Evolutionary conservation across 2,797 vertebrate genomes (phyloP).

Genomic region (Phaenicophaeus curvirostris): DNA sequence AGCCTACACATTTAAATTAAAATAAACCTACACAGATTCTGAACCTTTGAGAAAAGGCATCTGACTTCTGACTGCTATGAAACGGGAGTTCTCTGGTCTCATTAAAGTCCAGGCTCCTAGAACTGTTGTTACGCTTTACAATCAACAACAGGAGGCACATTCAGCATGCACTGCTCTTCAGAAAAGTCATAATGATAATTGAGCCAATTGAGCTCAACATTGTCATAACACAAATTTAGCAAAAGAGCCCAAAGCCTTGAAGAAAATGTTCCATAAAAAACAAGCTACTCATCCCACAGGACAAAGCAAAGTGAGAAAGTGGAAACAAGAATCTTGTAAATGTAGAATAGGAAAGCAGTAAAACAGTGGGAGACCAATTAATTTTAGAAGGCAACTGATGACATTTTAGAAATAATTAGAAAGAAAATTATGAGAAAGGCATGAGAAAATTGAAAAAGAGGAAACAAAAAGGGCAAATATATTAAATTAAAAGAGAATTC

Average conservation of each 20-base stretch:
- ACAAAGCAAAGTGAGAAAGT: not conserved
- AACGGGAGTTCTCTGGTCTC: not conserved
- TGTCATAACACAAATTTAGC: not conserved
- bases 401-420: slow-evolving; percentile 40
- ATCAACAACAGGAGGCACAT: not conserved
- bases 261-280: not conserved
- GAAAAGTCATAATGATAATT: not conserved
- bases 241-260: not conserved
- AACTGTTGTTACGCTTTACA: not conserved
- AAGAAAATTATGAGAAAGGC: not conserved
- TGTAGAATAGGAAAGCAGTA: fast-evolving
- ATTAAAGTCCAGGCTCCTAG: not conserved
- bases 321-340: not conserved
- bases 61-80: not conserved
- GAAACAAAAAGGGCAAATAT: not conserved
- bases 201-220: not conserved
- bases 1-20: not conserved
- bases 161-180: not conserved
- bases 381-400: not conserved
- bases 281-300: not conserved
- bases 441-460: slow-evolving; percentile 3
- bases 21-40: not conserved
- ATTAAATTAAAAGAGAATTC: not conserved
- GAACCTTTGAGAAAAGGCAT: not conserved
- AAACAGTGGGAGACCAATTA: slow-evolving; percentile 4